These are phyloP conservation scores for Mizuhopecten yessoensis DNA, from an alignment of 1,140 invertebrate species.

Conservation along the genomic window DNA sequence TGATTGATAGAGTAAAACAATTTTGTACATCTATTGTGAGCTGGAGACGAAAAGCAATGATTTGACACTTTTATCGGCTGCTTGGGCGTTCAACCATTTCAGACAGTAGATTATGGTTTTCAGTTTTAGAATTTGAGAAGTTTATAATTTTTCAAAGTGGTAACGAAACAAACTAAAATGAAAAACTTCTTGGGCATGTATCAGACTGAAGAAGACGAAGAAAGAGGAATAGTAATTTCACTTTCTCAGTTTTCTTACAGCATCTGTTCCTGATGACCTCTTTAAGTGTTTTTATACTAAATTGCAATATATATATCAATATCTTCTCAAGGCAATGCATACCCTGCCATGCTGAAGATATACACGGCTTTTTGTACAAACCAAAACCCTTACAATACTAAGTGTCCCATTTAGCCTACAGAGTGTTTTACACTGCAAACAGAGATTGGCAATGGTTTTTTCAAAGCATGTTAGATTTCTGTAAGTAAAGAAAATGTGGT, in stretches of 20 bases:
- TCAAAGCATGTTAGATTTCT: constrained; percentile 13
- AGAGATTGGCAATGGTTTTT: constrained; percentile 16
- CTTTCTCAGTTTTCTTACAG: not conserved
- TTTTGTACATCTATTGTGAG: not conserved
- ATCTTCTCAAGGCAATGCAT: not conserved
- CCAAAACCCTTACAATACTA: not conserved
- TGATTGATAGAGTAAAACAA: not conserved
- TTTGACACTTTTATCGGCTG: constrained; percentile 9
- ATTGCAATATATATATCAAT: not conserved
- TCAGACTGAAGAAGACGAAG: not conserved
- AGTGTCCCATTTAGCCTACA: constrained; percentile 4
- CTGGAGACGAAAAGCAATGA: not conserved
- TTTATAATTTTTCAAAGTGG: not conserved
- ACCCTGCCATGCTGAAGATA: not conserved
- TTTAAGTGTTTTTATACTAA: not conserved
- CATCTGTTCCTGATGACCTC: not conserved
- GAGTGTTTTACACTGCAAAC: constrained; percentile 4
- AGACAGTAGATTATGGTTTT: not conserved
- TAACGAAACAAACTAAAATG: not conserved
- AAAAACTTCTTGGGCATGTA: not conserved
- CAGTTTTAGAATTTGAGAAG: not conserved
- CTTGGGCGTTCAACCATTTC: not conserved
- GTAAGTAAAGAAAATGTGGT: constrained; percentile 7
- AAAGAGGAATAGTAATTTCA: not conserved
- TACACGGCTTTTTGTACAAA: not conserved